Evolutionary conservation across 64 coral and sea anemone species (phyloP).

Genomic region (Dendrophyllia cribrosa): DNA sequence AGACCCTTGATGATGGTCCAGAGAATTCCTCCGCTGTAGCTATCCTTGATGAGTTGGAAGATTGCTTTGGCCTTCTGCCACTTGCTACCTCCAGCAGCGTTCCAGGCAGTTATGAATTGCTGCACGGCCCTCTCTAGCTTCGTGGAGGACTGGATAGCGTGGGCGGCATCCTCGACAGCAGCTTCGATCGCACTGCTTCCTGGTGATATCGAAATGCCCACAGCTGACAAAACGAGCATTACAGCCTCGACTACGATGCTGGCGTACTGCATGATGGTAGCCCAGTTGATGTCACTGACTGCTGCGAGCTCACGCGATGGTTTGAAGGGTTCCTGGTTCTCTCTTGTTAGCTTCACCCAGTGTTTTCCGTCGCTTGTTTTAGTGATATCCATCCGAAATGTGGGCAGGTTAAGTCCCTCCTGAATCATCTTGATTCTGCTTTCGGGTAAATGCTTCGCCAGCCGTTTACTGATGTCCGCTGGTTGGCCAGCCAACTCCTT

Average conservation of each 20-base stretch:
- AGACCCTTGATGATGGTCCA: constrained; percentile 70
- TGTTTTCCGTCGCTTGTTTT: constrained; percentile 52
- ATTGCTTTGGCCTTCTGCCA: constrained; percentile 50
- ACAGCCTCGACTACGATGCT: constrained; percentile 45
- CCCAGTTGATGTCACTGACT: constrained; percentile 29
- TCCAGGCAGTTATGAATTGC: constrained; percentile 47
- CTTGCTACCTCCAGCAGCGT: constrained; percentile 31
- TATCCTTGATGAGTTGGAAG: constrained; percentile 55
- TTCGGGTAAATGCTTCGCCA: constrained; percentile 54
- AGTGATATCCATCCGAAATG: constrained; percentile 69
- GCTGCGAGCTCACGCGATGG: not conserved
- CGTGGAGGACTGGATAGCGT: constrained; percentile 32
- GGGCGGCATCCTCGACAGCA: constrained; percentile 13
- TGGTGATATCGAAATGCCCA: constrained; percentile 1
- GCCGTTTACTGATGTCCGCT: constrained; percentile 44
- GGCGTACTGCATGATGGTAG: constrained; percentile 43
- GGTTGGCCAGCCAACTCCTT: constrained; percentile 55
- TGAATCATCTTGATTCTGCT: constrained; percentile 39
- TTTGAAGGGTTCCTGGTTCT: not conserved
- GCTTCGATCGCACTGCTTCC: not conserved
- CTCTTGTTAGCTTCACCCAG: constrained; percentile 49
- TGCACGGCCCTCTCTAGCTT: constrained; percentile 31
- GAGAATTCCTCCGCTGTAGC: constrained; percentile 40
- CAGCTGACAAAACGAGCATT: constrained; percentile 47
- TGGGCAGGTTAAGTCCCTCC: constrained; percentile 47